A percentile compares a stretch with the other conserved stretches of the same genome.
Conservation (phyloP, 2,888 invertebrate species). For the Mesorhabditis spiculigera region DNA sequence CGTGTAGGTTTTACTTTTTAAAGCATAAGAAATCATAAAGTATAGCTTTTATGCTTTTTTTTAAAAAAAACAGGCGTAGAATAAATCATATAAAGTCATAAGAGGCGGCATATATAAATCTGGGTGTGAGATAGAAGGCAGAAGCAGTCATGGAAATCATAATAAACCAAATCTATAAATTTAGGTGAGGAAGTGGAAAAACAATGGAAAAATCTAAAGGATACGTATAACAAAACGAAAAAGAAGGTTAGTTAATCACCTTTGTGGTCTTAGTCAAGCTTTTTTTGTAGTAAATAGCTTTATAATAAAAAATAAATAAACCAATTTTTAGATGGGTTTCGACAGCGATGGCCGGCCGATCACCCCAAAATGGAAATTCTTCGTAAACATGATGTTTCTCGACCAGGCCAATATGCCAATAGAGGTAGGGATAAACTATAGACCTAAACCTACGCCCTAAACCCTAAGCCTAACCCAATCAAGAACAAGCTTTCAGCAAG, state of each 20-base stretch:
- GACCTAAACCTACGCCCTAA: too few relatives aligned
- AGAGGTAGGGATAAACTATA: background rate
- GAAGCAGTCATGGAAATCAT: too few relatives aligned
- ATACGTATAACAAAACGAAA: background rate
- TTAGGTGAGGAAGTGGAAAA: background rate
- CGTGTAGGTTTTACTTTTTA: conserved; percentile 4
- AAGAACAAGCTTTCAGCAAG: background rate
- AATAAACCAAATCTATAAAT: background rate
- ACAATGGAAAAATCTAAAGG: background rate
- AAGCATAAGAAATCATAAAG: background rate
- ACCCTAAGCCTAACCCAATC: background rate
- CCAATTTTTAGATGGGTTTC: background rate
- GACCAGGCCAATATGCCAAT: conserved; percentile 4
- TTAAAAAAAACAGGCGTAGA: too few relatives aligned
- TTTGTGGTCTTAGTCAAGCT: background rate
- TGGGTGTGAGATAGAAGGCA: too few relatives aligned
- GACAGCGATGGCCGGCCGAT: conserved; percentile 5
- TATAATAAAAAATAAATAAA: background rate
- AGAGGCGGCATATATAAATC: too few relatives aligned
- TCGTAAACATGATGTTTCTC: background rate
- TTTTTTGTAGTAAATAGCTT: background rate
- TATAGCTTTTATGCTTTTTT: too few relatives aligned
- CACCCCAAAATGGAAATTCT: conserved; percentile 6
- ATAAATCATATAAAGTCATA: too few relatives aligned
- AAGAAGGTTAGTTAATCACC: background rate